phyloP scores from a whole-genome alignment of 1,140 invertebrate species.

The Lepidotrigona ventralis region DNA sequence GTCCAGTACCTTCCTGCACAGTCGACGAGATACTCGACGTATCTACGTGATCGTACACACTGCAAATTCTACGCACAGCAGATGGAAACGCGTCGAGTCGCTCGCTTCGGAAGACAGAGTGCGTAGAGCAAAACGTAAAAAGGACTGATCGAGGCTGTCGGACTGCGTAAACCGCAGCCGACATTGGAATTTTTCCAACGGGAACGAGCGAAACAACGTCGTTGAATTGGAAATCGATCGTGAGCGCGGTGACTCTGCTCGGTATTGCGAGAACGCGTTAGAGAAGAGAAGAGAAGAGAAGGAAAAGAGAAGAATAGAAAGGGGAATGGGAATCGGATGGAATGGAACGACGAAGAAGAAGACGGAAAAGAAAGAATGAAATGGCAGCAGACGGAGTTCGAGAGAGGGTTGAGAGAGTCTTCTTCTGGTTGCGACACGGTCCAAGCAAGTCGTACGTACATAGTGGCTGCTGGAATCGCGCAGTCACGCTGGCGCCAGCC shows the following conservation, averaged over 20 bases:
- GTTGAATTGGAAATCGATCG: background rate
- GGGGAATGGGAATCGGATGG: no score
- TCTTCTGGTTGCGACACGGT: background rate
- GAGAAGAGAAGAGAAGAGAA: no score
- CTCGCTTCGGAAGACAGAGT: background rate
- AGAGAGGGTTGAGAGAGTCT: background rate
- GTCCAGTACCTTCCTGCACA: no score
- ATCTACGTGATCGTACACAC: background rate
- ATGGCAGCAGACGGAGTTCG: background rate
- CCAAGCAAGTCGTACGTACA: background rate
- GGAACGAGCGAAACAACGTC: no score
- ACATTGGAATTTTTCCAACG: no score
- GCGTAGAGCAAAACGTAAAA: background rate
- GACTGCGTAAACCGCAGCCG: background rate
- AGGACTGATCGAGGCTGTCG: background rate
- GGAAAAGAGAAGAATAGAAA: background rate
- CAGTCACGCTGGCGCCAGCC: slow-evolving; percentile 41
- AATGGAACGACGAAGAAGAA: background rate
- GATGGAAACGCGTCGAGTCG: background rate
- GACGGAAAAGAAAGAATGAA: no score
- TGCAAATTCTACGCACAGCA: background rate
- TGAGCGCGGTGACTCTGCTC: no score
- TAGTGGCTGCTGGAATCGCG: slow-evolving; percentile 15
- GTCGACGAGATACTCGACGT: background rate
- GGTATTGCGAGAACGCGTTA: background rate